These are phyloP conservation scores for Therioaphis trifolii DNA, from an alignment of 2,888 invertebrate genomes.

Conservation along the genomic window DNA sequence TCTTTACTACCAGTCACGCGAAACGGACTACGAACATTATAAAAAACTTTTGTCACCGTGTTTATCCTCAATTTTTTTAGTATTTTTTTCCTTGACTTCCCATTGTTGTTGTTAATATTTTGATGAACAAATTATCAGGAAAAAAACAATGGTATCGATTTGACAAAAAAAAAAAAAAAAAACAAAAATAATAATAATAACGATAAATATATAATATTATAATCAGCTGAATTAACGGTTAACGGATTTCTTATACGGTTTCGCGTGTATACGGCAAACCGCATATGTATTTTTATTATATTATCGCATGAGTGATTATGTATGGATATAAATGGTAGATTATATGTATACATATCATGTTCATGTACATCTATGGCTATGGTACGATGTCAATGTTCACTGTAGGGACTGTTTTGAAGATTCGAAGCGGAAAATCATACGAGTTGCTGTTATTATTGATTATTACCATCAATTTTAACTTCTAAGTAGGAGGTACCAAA, in stretches of 20 bases:
- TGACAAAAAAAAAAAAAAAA: not conserved
- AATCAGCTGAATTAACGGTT: conserved; percentile 46
- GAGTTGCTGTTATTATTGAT: conserved; percentile 20
- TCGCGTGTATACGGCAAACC: conserved; percentile 29
- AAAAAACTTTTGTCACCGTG: not conserved
- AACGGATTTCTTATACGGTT: conserved; percentile 52
- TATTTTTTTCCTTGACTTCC: not conserved
- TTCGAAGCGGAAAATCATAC: conserved; percentile 48
- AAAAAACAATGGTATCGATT: conserved; percentile 7
- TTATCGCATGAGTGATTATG: conserved; percentile 47
- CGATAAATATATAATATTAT: conserved; percentile 27
- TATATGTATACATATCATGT: not conserved
- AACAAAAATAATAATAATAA: too few relatives aligned
- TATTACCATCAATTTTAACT: conserved; percentile 33
- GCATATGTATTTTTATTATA: conserved; percentile 37
- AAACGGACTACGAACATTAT: not conserved
- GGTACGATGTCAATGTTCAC: conserved; percentile 20
- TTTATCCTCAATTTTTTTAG: conserved; percentile 20
- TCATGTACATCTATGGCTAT: too few relatives aligned
- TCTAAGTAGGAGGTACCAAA: too few relatives aligned
- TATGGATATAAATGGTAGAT: conserved; percentile 20
- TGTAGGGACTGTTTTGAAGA: too few relatives aligned
- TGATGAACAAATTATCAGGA: not conserved
- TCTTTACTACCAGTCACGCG: not conserved
- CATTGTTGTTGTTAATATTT: not conserved